Evolutionary conservation across 2,797 vertebrate genomes (phyloP).

Genomic region (Psittacula echo): DNA sequence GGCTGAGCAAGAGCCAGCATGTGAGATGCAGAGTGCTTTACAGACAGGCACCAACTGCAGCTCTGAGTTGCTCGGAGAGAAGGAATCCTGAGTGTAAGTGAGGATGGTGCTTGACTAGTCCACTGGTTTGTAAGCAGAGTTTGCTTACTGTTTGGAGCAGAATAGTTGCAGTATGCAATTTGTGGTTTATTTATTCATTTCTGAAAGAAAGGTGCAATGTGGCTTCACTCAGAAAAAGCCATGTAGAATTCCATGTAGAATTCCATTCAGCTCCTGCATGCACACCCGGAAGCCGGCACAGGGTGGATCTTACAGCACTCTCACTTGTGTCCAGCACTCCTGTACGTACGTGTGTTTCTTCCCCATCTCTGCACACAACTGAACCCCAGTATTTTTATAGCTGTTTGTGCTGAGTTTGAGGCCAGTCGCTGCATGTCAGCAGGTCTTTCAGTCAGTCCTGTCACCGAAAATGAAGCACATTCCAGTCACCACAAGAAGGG

Average conservation of each 20-base stretch:
- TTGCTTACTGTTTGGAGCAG: not conserved
- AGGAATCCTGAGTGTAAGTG: not conserved
- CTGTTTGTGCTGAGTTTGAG: slow-evolving; percentile 50
- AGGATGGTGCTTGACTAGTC: not conserved
- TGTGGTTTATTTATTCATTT: slow-evolving; percentile 30
- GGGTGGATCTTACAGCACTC: not conserved
- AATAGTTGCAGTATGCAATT: slow-evolving; percentile 15
- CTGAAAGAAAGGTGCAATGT: not conserved
- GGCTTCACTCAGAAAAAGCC: slow-evolving; percentile 35
- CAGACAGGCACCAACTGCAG: not conserved
- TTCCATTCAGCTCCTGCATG: not conserved
- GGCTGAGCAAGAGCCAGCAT: not conserved
- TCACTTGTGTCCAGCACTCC: slow-evolving; percentile 24
- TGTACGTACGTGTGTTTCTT: slow-evolving; percentile 53
- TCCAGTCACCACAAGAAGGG: slow-evolving; percentile 56
- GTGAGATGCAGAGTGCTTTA: not conserved
- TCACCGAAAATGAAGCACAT: slow-evolving; percentile 32
- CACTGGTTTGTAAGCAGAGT: not conserved
- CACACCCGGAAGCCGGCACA: not conserved
- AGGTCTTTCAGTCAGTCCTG: slow-evolving; percentile 14
- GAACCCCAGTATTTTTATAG: slow-evolving; percentile 36
- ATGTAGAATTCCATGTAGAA: not conserved
- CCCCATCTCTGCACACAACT: slow-evolving; percentile 43
- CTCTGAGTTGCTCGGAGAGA: not conserved
- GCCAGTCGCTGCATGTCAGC: slow-evolving; percentile 7